Conservation (phyloP, 2,797 vertebrate species). For the Pangasius djambal region DNA sequence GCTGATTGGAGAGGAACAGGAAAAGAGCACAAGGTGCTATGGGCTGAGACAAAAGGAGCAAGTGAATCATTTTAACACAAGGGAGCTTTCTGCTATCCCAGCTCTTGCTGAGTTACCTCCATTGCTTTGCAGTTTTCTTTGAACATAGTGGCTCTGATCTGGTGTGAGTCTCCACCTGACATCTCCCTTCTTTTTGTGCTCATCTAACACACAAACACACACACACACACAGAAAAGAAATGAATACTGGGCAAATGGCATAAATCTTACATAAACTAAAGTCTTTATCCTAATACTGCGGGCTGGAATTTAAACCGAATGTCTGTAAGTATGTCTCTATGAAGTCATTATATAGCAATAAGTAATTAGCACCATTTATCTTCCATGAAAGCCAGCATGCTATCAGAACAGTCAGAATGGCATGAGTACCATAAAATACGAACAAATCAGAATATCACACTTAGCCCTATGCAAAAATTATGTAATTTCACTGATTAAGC, state of each 20-base stretch:
- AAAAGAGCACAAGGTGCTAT: background rate
- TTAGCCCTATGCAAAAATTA: too few relatives aligned
- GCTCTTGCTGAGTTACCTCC: background rate
- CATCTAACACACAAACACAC: constrained; percentile 61
- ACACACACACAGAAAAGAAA: constrained; percentile 12
- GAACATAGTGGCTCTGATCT: background rate
- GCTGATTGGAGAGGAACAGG: background rate
- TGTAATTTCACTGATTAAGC: background rate
- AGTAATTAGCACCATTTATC: background rate
- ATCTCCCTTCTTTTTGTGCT: constrained; percentile 67
- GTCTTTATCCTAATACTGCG: background rate
- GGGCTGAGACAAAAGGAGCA: background rate
- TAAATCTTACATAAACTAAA: background rate
- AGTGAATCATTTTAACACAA: background rate
- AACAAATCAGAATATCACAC: background rate
- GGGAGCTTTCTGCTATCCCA: background rate
- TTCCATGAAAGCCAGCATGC: background rate
- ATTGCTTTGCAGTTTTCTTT: constrained; percentile 38
- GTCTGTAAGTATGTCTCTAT: background rate
- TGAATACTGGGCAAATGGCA: too few relatives aligned
- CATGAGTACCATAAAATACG: background rate
- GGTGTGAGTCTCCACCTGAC: constrained; percentile 10
- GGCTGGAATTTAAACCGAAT: background rate
- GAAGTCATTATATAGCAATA: background rate
- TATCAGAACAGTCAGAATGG: background rate